These are phyloP conservation scores for Anabas testudineus DNA, from an alignment of 2,797 vertebrate genomes.

Conservation along the genomic window DNA sequence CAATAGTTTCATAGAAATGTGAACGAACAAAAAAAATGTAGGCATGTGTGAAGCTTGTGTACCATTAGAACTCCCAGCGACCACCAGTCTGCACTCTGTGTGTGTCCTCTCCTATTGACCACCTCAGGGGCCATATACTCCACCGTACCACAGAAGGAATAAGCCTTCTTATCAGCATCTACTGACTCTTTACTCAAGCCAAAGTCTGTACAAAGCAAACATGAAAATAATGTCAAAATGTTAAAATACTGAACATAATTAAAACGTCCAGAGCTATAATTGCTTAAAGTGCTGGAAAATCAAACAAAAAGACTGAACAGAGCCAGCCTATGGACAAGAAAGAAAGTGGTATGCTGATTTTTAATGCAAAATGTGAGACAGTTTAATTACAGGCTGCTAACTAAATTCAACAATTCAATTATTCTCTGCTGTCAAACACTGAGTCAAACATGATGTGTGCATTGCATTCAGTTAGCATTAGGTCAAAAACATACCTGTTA, in stretches of 20 bases:
- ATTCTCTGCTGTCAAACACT: not conserved
- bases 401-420: not conserved
- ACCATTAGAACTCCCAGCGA: conserved; percentile 99
- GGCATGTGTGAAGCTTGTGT: conserved; percentile 44
- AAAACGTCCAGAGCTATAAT: not conserved
- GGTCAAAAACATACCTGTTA: conserved; percentile 89
- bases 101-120: conserved; percentile 98
- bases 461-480: not conserved
- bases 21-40: not conserved
- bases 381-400: conserved; percentile 7
- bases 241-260: not conserved
- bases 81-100: conserved; percentile 99
- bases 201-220: conserved; percentile 87
- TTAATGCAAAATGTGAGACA: not conserved
- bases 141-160: conserved; percentile 99
- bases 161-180: conserved; percentile 98
- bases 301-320: conserved; percentile 1
- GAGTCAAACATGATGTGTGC: not conserved
- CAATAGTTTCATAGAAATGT: not conserved
- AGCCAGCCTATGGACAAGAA: conserved; percentile 2
- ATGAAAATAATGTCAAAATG: not conserved
- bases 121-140: conserved; percentile 99
- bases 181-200: conserved; percentile 99
- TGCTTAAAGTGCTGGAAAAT: not conserved
- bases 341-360: not conserved